Percentiles rank a stretch among this genome's conserved stretches.
phyloP scores from a whole-genome alignment of 1,140 invertebrate species.

The Aphelenchoides fujianensis region DNA sequence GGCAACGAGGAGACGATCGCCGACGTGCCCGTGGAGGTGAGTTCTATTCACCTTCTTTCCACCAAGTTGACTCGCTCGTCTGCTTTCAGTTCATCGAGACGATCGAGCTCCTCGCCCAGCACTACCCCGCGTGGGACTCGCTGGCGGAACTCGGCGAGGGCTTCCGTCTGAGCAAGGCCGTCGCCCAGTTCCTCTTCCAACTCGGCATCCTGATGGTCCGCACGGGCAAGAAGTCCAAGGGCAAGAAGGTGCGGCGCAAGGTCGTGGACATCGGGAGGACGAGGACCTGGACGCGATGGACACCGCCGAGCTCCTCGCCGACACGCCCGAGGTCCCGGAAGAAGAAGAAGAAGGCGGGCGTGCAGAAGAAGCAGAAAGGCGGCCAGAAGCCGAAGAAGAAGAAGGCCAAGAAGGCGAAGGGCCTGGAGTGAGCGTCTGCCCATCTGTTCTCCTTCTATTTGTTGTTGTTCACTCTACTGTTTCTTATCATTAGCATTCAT shows the following conservation, averaged over 20 bases:
- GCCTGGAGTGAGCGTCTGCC: too few relatives aligned
- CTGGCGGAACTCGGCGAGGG: constrained; percentile 1
- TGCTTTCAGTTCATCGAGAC: neutral
- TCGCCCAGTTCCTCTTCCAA: neutral
- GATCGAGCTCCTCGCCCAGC: neutral
- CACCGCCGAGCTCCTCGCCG: too few relatives aligned
- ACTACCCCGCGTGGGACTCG: neutral
- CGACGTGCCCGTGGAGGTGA: constrained; percentile 42
- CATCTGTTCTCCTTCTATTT: too few relatives aligned
- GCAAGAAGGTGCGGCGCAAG: neutral
- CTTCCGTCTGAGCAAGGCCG: neutral
- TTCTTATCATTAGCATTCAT: too few relatives aligned
- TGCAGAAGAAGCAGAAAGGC: too few relatives aligned
- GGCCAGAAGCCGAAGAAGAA: too few relatives aligned
- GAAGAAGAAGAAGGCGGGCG: too few relatives aligned
- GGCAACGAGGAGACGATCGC: constrained; percentile 28
- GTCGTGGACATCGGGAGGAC: too few relatives aligned
- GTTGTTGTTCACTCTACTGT: too few relatives aligned
- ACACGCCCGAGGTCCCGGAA: too few relatives aligned
- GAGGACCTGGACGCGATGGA: too few relatives aligned
- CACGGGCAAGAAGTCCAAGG: neutral
- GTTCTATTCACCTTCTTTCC: neutral
- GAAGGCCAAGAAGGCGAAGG: too few relatives aligned
- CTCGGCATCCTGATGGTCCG: constrained; percentile 7
- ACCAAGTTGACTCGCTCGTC: neutral